Percentiles rank a stretch among this genome's conserved stretches.
phyloP scores from a whole-genome alignment of 2,113 vertebrate genomes.

The Bos indicus region DNA sequence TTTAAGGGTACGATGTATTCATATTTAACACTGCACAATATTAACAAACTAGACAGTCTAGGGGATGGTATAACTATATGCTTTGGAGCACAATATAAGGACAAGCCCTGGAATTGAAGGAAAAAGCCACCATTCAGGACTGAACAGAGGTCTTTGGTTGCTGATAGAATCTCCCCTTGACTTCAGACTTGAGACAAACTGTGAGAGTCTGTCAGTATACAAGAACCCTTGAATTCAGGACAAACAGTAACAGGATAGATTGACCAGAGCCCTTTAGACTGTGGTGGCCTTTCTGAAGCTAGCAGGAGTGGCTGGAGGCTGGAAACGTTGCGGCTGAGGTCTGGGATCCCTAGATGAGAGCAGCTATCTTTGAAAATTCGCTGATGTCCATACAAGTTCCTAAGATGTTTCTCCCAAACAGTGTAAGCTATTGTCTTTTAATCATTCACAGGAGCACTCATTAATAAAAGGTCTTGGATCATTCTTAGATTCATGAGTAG shows the following conservation, averaged over 20 bases:
- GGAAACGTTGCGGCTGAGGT: background rate
- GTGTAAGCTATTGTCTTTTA: background rate
- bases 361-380: background rate
- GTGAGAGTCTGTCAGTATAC: background rate
- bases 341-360: background rate
- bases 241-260: background rate
- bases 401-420: background rate
- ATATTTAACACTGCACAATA: background rate
- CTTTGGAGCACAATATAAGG: background rate
- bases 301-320: background rate
- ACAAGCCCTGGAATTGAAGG: background rate
- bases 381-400: background rate
- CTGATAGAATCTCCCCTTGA: background rate
- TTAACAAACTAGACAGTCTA: background rate
- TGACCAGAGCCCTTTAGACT: background rate
- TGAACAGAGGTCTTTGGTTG: background rate
- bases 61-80: background rate
- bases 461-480: conserved; percentile 6
- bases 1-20: background rate
- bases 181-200: background rate
- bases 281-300: background rate
- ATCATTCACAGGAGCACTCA: background rate
- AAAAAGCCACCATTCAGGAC: background rate
- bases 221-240: background rate
- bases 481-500: background rate